Evolutionary conservation across 2,113 vertebrate species (phyloP).

Genomic region (Chauna torquata): DNA sequence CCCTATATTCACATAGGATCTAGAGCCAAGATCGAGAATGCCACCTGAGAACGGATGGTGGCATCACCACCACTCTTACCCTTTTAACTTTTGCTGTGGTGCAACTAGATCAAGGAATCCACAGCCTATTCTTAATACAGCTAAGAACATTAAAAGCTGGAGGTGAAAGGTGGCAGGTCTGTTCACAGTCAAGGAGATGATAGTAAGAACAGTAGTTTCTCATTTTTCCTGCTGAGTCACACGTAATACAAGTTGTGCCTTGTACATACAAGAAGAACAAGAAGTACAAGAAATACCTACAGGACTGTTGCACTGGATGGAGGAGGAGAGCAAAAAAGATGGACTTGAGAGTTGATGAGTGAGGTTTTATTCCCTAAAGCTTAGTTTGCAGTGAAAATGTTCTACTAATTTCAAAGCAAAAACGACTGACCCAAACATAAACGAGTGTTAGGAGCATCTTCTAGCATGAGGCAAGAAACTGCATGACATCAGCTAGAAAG

Average conservation of each 20-base stretch:
- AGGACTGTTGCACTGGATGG: neutral
- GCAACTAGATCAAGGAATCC: neutral
- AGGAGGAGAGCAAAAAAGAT: neutral
- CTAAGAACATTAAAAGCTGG: neutral
- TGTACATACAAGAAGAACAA: neutral
- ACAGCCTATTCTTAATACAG: neutral
- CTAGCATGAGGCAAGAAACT: neutral
- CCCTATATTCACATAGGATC: neutral
- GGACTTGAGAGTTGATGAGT: neutral
- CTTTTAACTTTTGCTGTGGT: neutral
- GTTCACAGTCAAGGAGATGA: neutral
- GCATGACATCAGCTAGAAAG: accelerated
- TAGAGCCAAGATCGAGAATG: neutral
- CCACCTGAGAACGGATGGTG: neutral
- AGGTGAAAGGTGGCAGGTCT: neutral
- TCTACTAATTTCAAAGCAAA: neutral
- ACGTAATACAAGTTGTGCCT: neutral
- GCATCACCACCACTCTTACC: neutral
- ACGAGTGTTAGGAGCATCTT: neutral
- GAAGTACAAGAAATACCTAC: neutral
- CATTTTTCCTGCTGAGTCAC: neutral
- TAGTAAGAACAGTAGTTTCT: neutral
- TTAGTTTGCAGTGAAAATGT: neutral
- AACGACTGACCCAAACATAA: neutral
- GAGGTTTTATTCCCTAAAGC: neutral